phyloP scores from a whole-genome alignment of 1,140 invertebrate genomes.

The Cydia fagiglandana region DNA sequence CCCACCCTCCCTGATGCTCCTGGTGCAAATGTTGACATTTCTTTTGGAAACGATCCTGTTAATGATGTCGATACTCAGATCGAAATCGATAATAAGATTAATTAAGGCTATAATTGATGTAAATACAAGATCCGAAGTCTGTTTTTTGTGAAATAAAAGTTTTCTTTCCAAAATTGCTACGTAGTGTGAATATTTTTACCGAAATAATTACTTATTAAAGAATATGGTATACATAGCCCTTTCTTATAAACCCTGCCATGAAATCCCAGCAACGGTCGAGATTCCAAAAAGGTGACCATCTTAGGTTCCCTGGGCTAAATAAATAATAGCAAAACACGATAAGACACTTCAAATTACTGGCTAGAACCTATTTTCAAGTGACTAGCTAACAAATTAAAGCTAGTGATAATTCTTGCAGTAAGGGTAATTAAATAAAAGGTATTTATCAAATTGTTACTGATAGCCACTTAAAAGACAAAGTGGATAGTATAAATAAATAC shows the following conservation, averaged over 20 bases:
- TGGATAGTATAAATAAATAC: neutral
- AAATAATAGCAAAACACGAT: neutral
- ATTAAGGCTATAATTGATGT: neutral
- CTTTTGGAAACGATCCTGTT: neutral
- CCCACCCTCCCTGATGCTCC: neutral
- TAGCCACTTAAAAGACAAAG: slow-evolving; percentile 8
- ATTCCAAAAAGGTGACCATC: no score
- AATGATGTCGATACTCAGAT: neutral
- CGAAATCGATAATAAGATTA: neutral
- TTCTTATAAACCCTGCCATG: no score
- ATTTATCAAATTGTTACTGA: neutral
- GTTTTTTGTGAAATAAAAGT: neutral
- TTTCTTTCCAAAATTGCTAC: neutral
- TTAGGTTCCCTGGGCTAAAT: neutral
- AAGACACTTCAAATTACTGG: neutral
- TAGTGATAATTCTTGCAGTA: neutral
- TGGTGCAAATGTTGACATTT: neutral
- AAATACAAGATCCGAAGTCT: no score
- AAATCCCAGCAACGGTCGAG: no score
- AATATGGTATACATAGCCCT: no score
- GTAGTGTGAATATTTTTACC: no score
- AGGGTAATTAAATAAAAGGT: neutral
- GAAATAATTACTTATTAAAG: no score
- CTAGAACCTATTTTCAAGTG: neutral
- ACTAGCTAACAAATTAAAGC: neutral